Evolutionary conservation across 2,888 invertebrate genomes (phyloP).

Genomic region (Pterobdella sp.): DNA sequence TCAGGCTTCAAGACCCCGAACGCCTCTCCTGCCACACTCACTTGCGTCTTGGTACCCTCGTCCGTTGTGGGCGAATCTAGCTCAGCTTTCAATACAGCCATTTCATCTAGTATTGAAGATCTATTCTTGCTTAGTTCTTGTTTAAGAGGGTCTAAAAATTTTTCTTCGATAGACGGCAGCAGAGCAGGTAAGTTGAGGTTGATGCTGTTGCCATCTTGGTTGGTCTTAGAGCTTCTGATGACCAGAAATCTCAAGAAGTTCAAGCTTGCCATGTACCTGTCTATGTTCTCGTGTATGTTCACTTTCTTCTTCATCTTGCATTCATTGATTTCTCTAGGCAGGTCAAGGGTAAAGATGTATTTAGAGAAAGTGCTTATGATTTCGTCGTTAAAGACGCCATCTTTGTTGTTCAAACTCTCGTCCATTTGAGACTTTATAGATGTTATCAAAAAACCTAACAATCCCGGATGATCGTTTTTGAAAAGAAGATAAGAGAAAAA

Average conservation of each 20-base stretch:
- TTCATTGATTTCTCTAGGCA: not conserved
- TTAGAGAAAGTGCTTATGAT: not conserved
- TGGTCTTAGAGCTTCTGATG: not conserved
- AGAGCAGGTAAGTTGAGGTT: not conserved
- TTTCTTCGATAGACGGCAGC: not conserved
- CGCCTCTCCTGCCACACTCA: not conserved
- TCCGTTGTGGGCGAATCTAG: too few species aligned
- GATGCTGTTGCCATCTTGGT: not conserved
- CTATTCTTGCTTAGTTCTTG: not conserved
- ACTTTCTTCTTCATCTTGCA: not conserved
- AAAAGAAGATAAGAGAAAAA: constrained; percentile 11
- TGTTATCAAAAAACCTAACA: constrained; percentile 13
- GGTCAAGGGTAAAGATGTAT: not conserved
- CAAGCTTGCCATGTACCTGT: constrained; percentile 13
- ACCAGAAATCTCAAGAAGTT: constrained; percentile 18
- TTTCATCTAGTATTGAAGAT: not conserved
- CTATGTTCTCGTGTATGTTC: constrained; percentile 9
- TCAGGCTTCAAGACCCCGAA: not conserved
- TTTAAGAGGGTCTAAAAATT: constrained; percentile 19
- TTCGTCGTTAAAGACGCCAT: not conserved
- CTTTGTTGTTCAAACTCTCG: constrained; percentile 12
- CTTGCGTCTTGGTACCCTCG: not conserved
- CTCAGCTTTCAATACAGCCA: not conserved
- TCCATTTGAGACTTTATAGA: constrained; percentile 20
- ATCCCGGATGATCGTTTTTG: not conserved